Conservation (phyloP, 2,113 vertebrate genomes). For the Amblyornis subalaris region DNA sequence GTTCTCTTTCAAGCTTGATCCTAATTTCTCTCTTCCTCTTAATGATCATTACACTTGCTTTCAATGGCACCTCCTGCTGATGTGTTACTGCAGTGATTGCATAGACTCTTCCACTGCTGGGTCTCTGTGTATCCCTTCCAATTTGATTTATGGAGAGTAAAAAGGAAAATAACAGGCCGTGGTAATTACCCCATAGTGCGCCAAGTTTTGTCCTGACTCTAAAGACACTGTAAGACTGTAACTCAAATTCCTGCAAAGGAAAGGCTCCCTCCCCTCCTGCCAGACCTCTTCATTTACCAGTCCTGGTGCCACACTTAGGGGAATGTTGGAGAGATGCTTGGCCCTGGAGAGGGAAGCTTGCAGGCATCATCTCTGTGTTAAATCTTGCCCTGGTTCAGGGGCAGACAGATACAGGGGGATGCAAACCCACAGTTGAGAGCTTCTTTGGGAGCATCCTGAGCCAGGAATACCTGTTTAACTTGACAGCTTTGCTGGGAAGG, state of each 20-base stretch:
- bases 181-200: not conserved
- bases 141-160: slow-evolving; percentile 42
- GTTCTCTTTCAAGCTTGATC: not conserved
- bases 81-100: slow-evolving; percentile 12
- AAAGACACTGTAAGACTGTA: not conserved
- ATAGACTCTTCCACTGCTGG: not conserved
- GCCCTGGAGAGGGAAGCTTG: not conserved
- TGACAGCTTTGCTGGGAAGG: not conserved
- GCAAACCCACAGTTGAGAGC: not conserved
- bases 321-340: not conserved
- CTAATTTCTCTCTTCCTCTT: slow-evolving; percentile 27
- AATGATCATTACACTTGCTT: slow-evolving; percentile 1
- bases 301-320: rapidly evolving
- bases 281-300: not conserved
- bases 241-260: not conserved
- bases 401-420: not conserved
- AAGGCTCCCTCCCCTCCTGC: rapidly evolving
- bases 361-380: not conserved
- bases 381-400: not conserved
- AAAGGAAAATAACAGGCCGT: not conserved
- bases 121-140: slow-evolving; percentile 22
- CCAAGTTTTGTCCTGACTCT: not conserved
- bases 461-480: not conserved
- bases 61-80: slow-evolving; percentile 46
- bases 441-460: not conserved